Base-by-base conservation (phyloP, 2,113 vertebrate genomes). In the Chaetura pelagica region DNA sequence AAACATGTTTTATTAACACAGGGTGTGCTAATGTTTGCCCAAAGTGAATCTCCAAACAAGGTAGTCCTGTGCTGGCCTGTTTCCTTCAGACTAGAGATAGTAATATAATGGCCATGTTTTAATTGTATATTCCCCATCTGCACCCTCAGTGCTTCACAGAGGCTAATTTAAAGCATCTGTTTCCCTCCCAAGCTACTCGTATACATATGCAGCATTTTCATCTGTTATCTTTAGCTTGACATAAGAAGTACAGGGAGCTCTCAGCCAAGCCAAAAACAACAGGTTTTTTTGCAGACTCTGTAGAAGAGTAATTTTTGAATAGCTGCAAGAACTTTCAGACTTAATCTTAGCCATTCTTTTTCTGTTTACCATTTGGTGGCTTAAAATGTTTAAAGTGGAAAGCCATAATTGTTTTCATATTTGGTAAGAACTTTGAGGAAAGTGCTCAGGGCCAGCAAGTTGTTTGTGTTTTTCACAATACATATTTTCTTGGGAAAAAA, bases 221-320 rank as follows among this genome's bases (percentile, higher is more conserved):
- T 94, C 58, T 88, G 8, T 92, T 96, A 90, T 91, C 82, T 91
- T 96, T 67, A 88, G 61, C 44, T 92, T 88, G 91, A 74, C 62
- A 74, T 73, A 73, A 95, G 77, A 89, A 88, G 68, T 72, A 69
- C 4, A 7, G 59, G 55, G 57, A 74, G 15, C 51, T 55, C 67
- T 48, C 30, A 91, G 76, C 71, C 84, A 86, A 87, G 84, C 87
- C 89, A 94, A 96, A 87, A 51, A 72, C 82, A 90, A 88, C 57
- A 78, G 48, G 74, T 96, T 95, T 71, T 83, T 57, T 66, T 94
- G 18, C 34, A 89, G 63, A 27, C n/a, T 54, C 24, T 76, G 59
- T 76, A 54, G 34, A 90, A 79, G 20, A 91, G 22, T 81, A 81
- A 81, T 78, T 59, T 85, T 69, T 76, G 63, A 88, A 93, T 87